Conservation (phyloP, 2,113 vertebrate species). For the Ceuthmochares aereus region DNA sequence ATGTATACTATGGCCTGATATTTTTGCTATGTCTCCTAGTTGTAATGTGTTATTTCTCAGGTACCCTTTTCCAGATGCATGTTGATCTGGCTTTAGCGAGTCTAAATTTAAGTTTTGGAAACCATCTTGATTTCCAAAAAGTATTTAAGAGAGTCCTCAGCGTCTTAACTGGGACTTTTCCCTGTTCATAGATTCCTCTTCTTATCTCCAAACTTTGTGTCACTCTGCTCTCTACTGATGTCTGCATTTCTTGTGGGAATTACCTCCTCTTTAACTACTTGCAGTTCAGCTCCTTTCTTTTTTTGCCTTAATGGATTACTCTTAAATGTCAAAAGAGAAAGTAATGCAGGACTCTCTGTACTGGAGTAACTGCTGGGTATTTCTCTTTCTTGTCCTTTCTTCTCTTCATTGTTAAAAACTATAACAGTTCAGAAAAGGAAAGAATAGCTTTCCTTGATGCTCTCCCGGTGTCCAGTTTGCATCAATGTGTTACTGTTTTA, state of each 20-base stretch:
- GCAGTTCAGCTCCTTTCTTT: neutral
- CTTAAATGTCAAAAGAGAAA: neutral
- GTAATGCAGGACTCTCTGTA: neutral
- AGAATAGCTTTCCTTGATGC: neutral
- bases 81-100: neutral
- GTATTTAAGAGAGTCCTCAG: neutral
- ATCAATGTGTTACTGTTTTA: neutral
- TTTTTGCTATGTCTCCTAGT: neutral
- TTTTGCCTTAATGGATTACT: neutral
- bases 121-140: neutral
- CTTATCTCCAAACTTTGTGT: neutral
- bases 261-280: neutral
- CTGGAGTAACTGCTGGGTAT: neutral
- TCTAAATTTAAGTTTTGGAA: neutral
- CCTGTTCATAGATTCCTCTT: neutral
- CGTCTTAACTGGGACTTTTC: neutral
- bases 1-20: neutral
- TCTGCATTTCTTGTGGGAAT: neutral
- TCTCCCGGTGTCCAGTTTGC: neutral
- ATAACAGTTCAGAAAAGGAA: neutral
- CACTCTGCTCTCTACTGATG: neutral
- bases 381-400: neutral
- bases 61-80: fast-evolving
- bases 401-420: neutral
- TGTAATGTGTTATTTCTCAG: neutral